Evolutionary conservation across 37 sponge, comb jelly and placozoan species (phyloP), one percentile per base, ranked within the genome.

Genomic region (Hormiphora californensis): DNA sequence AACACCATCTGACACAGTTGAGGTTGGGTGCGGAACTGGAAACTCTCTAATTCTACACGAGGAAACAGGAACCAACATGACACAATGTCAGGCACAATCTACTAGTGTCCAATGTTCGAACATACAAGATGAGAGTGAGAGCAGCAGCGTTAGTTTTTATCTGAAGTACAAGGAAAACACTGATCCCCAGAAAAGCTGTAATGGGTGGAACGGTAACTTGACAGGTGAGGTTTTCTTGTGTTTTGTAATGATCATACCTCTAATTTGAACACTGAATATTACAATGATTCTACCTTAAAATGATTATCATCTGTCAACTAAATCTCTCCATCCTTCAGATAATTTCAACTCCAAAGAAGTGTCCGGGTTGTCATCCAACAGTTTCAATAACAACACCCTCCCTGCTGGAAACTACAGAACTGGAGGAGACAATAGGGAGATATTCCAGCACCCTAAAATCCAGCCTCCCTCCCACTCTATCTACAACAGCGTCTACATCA

Each of bases 121-220:
- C 5, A 19, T 30, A 4, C 28, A 3, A 4, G 44, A 40, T 4
- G 17, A 11, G 15, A 73, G 81, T 33, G 81, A 73, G 43, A 28
- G 17, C 7, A 39, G 34, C 39, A 36, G 39, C 25, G 44, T n/a
- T 4, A 43, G 46, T n/a, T 73, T 73, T 46, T 73, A 73, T 28
- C 81, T 73, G 41, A 39, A 46, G 38, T 73, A 43, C 44, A 73
- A 73, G 81, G 81, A 73, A 73, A 73, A 73, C 46, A 46, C 40
- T 23, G 44, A 73, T 28, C 81, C 81, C 5, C 37, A 4, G 11
- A 43, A 40, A 7, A 57, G 59, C 19, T 33, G 46, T 28, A 73
- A 73, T 17, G 81, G 81, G 9, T 73, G 81, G 81, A 46, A 73
- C n/a, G n/a, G n/a, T n/a, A n/a, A n/a, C n/a, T n/a, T n/a, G n/a